A percentile compares a stretch with the other conserved stretches of the same genome.
Conservation (phyloP, 2,113 vertebrate genomes). For the Oceanites oceanicus region DNA sequence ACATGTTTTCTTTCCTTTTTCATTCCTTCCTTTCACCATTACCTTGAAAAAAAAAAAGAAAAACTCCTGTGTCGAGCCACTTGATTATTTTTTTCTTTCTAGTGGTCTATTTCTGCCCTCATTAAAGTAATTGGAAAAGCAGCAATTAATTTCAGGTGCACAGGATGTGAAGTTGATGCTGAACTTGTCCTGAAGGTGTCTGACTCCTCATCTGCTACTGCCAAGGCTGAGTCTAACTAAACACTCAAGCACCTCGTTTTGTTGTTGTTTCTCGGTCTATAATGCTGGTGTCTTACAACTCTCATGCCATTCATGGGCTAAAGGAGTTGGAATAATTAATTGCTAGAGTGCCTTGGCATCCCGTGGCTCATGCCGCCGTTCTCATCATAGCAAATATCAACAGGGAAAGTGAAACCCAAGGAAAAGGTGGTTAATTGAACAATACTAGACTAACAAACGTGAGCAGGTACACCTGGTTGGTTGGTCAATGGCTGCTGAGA, state of each 20-base stretch:
- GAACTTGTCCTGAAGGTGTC: background rate
- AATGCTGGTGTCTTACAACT: background rate
- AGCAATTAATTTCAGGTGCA: background rate
- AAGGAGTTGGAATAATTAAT: background rate
- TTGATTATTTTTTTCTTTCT: background rate
- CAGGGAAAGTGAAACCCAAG: background rate
- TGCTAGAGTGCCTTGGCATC: background rate
- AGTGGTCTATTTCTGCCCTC: background rate
- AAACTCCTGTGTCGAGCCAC: background rate
- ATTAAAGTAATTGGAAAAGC: background rate
- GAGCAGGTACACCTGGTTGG: background rate
- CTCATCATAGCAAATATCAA: background rate
- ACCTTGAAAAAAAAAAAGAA: background rate
- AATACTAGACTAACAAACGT: background rate
- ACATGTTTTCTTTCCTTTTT: background rate
- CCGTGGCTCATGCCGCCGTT: fast-evolving
- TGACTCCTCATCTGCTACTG: background rate
- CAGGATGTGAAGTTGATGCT: background rate
- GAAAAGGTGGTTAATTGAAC: background rate
- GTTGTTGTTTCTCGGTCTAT: background rate
- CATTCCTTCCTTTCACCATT: background rate
- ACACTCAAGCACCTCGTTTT: background rate
- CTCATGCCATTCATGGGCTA: background rate
- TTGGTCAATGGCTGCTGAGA: background rate
- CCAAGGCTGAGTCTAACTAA: background rate